Conservation (phyloP, 1,140 invertebrate species). For the Drosophila athabasca region DNA sequence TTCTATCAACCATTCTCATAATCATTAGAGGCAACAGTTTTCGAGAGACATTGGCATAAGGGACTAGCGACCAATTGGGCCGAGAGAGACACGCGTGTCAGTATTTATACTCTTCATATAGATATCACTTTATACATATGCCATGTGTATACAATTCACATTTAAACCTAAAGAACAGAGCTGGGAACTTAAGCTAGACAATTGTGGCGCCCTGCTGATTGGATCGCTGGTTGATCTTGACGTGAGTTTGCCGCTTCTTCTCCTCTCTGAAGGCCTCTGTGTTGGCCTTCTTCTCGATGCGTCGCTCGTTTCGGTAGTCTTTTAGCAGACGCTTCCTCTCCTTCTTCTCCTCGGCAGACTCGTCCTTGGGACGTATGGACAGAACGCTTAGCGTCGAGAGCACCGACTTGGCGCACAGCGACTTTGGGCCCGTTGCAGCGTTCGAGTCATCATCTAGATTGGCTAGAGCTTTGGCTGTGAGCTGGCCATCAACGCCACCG, state of each 20-base stretch:
- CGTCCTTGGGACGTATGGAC: conserved; percentile 91
- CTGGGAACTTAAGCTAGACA: conserved; percentile 82
- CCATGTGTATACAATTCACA: conserved; percentile 28
- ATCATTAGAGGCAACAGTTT: conserved; percentile 29
- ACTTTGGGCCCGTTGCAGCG: conserved; percentile 82
- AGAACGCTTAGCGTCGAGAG: conserved; percentile 88
- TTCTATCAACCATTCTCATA: background rate
- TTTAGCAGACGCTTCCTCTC: conserved; percentile 92
- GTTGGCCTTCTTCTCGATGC: conserved; percentile 94
- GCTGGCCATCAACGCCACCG: conserved; percentile 85
- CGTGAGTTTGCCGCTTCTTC: conserved; percentile 91
- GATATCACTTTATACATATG: conserved; percentile 48
- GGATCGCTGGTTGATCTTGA: conserved; percentile 89
- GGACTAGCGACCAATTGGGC: background rate
- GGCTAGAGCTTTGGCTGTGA: conserved; percentile 89
- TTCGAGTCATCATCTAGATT: conserved; percentile 86
- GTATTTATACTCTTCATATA: conserved; percentile 22
- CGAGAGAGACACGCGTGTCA: background rate
- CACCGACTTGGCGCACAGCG: conserved; percentile 87
- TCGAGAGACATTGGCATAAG: background rate
- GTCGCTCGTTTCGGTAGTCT: conserved; percentile 92
- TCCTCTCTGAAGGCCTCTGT: conserved; percentile 94
- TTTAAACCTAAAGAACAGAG: conserved; percentile 36
- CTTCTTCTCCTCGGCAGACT: conserved; percentile 92
- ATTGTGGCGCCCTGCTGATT: conserved; percentile 90